Evolutionary conservation across 2,797 vertebrate genomes (phyloP).

Genomic region (Thamnophis elegans): DNA sequence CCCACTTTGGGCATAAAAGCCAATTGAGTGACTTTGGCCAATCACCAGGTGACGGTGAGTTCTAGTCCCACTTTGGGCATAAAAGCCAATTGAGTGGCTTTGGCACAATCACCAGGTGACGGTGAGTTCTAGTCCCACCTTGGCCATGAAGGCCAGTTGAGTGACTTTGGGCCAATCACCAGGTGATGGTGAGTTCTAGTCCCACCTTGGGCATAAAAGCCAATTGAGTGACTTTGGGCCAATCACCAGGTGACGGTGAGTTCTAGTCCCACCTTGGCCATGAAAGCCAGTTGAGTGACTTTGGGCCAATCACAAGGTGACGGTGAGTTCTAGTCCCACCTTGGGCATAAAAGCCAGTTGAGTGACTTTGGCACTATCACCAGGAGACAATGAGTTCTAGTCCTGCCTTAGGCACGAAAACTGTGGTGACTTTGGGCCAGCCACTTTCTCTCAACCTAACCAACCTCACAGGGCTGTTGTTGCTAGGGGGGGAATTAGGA

Average conservation of each 20-base stretch:
- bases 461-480: background rate
- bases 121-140: no score
- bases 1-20: no score
- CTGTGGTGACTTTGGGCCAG: background rate
- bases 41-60: no score
- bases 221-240: background rate
- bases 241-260: background rate
- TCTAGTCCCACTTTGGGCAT: no score
- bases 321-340: background rate
- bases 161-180: no score
- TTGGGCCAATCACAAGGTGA: background rate
- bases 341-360: background rate
- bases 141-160: background rate
- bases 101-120: no score
- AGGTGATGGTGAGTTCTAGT: background rate
- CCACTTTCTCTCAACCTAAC: background rate
- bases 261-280: background rate
- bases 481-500: background rate
- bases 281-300: background rate
- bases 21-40: no score
- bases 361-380: background rate
- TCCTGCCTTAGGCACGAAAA: background rate
- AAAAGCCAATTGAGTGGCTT: no score
- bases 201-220: accelerated
- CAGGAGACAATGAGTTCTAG: background rate